These are phyloP conservation scores for Tragelaphus eurycerus DNA, from an alignment of 2,797 vertebrate species.

Conservation along the genomic window DNA sequence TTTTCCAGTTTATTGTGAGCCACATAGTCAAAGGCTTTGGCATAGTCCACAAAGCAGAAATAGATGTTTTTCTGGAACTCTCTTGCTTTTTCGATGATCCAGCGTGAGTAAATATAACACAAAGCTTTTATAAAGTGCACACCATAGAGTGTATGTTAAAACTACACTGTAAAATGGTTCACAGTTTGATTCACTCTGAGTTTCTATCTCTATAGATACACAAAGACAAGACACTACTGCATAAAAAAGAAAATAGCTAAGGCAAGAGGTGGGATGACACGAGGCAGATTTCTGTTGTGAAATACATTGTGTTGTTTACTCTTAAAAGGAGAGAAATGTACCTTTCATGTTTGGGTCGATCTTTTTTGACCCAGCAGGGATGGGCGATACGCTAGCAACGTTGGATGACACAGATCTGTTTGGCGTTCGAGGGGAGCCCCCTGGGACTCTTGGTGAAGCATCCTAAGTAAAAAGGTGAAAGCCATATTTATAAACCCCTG, in stretches of 20 bases:
- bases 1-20: too few species aligned
- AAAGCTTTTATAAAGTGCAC: background rate
- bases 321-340: conserved; percentile 69
- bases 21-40: too few species aligned
- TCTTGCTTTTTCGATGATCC: too few species aligned
- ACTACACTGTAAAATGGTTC: background rate
- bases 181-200: background rate
- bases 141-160: background rate
- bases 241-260: background rate
- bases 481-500: background rate
- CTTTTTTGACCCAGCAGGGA: conserved; percentile 94
- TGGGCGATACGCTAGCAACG: conserved; percentile 95
- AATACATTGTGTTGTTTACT: background rate
- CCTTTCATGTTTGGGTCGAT: conserved; percentile 93
- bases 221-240: background rate
- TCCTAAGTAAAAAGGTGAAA: conserved; percentile 84
- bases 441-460: conserved; percentile 93
- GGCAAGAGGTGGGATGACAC: background rate
- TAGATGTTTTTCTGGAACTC: too few species aligned
- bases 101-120: background rate
- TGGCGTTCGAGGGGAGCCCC: conserved; percentile 96
- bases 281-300: background rate
- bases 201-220: background rate
- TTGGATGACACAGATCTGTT: conserved; percentile 96
- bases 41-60: too few species aligned